Conservation (phyloP, 1,140 invertebrate species). For the Teleopsis dalmanni region DNA sequence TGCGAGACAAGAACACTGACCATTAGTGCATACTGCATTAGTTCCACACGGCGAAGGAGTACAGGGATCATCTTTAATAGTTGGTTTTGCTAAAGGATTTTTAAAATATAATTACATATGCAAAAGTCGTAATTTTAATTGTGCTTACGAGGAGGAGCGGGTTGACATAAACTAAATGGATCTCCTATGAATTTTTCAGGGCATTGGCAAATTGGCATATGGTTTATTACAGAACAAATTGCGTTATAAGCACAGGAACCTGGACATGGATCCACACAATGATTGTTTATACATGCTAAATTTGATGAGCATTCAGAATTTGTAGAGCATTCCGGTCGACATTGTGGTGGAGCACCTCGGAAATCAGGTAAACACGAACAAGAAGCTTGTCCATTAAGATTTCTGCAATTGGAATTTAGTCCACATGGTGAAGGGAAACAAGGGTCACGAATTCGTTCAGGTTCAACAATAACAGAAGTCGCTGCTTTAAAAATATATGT, state of each 20-base stretch:
- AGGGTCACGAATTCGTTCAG: constrained; percentile 45
- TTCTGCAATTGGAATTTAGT: constrained; percentile 27
- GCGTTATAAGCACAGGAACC: constrained; percentile 57
- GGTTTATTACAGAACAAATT: constrained; percentile 56
- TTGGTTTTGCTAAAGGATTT: constrained; percentile 43
- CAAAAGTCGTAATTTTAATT: constrained; percentile 24
- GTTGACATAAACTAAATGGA: constrained; percentile 47
- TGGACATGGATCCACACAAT: constrained; percentile 53
- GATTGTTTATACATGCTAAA: constrained; percentile 50
- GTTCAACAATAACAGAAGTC: constrained; percentile 48
- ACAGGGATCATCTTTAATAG: constrained; percentile 46
- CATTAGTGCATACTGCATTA: constrained; percentile 56
- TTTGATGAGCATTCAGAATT: constrained; percentile 51
- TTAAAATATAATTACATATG: not conserved
- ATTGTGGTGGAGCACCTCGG: constrained; percentile 52
- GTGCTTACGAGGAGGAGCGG: constrained; percentile 41
- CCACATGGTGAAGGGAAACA: constrained; percentile 48
- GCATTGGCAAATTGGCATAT: constrained; percentile 60
- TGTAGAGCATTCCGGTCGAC: constrained; percentile 53
- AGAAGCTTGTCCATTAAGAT: constrained; percentile 21
- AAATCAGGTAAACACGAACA: constrained; percentile 50
- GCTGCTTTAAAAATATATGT: constrained; percentile 21
- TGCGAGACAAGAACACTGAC: constrained; percentile 47
- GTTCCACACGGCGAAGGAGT: constrained; percentile 63
- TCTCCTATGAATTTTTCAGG: constrained; percentile 59